Evolutionary conservation across 2,113 vertebrate species (phyloP).

Genomic region (Mixornis gularis): DNA sequence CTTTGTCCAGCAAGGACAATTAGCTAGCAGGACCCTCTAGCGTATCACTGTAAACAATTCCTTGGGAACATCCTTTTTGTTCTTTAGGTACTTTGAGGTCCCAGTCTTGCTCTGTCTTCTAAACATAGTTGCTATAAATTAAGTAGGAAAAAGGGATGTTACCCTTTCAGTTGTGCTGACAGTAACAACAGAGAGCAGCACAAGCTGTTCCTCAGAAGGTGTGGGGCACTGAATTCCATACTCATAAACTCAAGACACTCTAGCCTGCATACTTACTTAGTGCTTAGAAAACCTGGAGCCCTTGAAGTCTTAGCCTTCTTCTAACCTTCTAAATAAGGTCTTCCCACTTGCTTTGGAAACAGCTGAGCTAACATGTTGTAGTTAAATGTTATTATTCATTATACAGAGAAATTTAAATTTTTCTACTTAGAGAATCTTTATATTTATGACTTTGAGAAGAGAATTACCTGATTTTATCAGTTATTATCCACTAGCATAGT

Average conservation of each 20-base stretch:
- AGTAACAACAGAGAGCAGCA: not conserved
- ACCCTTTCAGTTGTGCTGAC: not conserved
- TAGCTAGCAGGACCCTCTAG: not conserved
- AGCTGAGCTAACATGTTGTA: not conserved
- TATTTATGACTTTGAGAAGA: slow-evolving; percentile 27
- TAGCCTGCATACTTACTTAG: not conserved
- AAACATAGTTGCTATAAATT: not conserved
- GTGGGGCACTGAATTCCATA: not conserved
- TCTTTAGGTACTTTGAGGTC: not conserved
- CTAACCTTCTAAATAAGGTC: not conserved
- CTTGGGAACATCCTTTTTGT: not conserved
- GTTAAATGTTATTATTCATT: slow-evolving; percentile 38
- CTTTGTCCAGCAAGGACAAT: not conserved
- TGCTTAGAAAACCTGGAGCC: not conserved
- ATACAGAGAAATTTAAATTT: slow-evolving; percentile 34
- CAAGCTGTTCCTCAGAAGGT: not conserved
- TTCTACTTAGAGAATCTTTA: not conserved
- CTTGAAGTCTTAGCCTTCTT: not conserved
- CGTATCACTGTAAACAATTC: not conserved
- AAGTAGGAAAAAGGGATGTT: not conserved
- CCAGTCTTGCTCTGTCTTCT: not conserved
- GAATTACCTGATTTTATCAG: slow-evolving; percentile 40
- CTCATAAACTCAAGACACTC: not conserved
- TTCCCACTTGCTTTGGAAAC: not conserved
- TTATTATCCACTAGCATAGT: slow-evolving; percentile 30